Percentiles rank a stretch among this genome's conserved stretches.
Evolutionary conservation across 2,113 vertebrate species (phyloP).

Genomic region (Protobothrops mucrosquamatus): DNA sequence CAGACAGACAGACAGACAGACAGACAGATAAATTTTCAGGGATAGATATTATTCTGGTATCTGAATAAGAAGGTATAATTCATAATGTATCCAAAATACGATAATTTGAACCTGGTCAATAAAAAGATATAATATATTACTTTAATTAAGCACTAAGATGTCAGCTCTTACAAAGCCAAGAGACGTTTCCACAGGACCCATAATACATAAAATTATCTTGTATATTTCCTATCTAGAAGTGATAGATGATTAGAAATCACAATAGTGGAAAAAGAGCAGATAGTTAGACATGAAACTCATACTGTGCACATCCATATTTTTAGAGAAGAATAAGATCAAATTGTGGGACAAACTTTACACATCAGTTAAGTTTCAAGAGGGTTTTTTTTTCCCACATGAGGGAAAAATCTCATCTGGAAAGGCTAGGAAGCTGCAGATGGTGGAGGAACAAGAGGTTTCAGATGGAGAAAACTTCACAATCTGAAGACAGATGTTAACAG

Average conservation of each 20-base stretch:
- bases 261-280: neutral
- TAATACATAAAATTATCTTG: neutral
- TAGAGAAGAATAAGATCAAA: neutral
- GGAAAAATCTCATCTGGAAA: neutral
- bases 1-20: too few relatives aligned
- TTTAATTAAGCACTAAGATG: neutral
- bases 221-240: neutral
- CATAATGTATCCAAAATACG: neutral
- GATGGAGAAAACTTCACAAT: neutral
- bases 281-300: neutral
- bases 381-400: neutral
- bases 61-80: too few relatives aligned
- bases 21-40: too few relatives aligned
- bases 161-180: neutral
- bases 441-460: neutral
- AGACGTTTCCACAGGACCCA: neutral
- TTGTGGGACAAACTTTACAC: neutral
- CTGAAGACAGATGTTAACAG: neutral
- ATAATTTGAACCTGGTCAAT: neutral
- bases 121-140: neutral
- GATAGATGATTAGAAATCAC: neutral
- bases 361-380: neutral
- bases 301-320: neutral
- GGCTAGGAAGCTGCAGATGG: neutral
- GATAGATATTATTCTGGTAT: too few relatives aligned